Percentiles rank a stretch among this genome's conserved stretches.
Conservation (phyloP, 2,888 invertebrate genomes). For the Ferdinandea cuprea region DNA sequence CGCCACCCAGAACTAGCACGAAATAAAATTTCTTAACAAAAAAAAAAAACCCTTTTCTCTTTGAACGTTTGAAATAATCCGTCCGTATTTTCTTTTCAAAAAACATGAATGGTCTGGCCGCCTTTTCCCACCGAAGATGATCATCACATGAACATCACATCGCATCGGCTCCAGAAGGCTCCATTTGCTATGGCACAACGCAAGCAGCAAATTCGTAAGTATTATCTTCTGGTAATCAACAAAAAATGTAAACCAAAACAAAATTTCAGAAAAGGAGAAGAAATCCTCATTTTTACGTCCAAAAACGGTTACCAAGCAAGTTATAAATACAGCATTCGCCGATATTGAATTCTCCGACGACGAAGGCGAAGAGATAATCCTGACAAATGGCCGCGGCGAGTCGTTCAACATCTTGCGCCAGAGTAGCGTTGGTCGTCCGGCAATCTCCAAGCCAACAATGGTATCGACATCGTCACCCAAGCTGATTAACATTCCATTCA, state of each 20-base stretch:
- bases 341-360: constrained; percentile 81
- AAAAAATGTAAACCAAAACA: not conserved
- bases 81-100: constrained; percentile 34
- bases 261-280: constrained; percentile 51
- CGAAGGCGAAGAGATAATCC: constrained; percentile 77
- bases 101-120: constrained; percentile 72
- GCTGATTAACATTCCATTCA: constrained; percentile 77
- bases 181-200: constrained; percentile 67
- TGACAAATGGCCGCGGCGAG: constrained; percentile 47
- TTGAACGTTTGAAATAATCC: constrained; percentile 32
- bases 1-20: too few relatives aligned
- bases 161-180: constrained; percentile 52
- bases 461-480: constrained; percentile 48
- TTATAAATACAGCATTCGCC: constrained; percentile 76
- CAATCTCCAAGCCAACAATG: constrained; percentile 14
- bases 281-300: constrained; percentile 59
- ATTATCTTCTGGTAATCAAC: not conserved
- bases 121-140: constrained; percentile 63
- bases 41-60: too few relatives aligned
- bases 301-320: constrained; percentile 75
- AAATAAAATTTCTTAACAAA: too few relatives aligned
- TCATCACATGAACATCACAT: constrained; percentile 42
- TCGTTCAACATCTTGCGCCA: constrained; percentile 33
- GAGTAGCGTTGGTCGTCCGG: constrained; percentile 13
- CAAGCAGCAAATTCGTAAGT: constrained; percentile 61